Base-by-base conservation (phyloP, 2,113 vertebrate species). In the Corythornis vintsioides region DNA sequence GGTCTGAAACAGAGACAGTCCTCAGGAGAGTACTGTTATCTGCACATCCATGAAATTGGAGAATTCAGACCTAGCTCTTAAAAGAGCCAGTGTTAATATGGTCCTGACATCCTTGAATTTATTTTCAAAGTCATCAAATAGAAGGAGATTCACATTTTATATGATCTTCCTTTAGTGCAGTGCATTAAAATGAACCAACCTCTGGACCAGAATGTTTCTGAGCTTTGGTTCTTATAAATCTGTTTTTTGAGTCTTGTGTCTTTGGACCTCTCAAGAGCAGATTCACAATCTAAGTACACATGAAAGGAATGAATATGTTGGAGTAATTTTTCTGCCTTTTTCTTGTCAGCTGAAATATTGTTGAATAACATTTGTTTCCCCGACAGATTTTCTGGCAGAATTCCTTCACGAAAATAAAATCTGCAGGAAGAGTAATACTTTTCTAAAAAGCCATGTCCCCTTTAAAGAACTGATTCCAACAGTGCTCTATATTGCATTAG, bases 41-140 rank as follows among this genome's bases (percentile, higher is more conserved):
- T 95, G 89, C 94, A 96, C 52, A 91, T 79, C 67, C 88, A 93
- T 74, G 94, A 96, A 96, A 96, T 55, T 77, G 87, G 94, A 94
- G 91, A 91, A 91, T 83, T 38, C 64, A 91, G 35, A 40, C 61
- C 35, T 80, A 60, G 60, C 72, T 80, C 88, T 95, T 93, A 92
- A 88, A 95, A 88, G 87, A 80, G 56, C 56, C 48, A 48, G 31
- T 89, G 72, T 87, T 45, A 80, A 83, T 73, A 87, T 28, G 67
- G 87, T 53, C 72, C 65, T 57, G 53, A 57, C 87, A 91, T 71
- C 69, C 92, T 7, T 89, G 89, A 94, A 76, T 93, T 76, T 80
- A 56, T 85, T 92, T 93, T 77, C 64, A 92, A 94, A 92, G 89
- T 86, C 92, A 92, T 66, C 71, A 94, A 92, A 61, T 2, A 81